These are phyloP conservation scores for Torymus texanus DNA, from an alignment of 2,888 invertebrate species.

Conservation along the genomic window DNA sequence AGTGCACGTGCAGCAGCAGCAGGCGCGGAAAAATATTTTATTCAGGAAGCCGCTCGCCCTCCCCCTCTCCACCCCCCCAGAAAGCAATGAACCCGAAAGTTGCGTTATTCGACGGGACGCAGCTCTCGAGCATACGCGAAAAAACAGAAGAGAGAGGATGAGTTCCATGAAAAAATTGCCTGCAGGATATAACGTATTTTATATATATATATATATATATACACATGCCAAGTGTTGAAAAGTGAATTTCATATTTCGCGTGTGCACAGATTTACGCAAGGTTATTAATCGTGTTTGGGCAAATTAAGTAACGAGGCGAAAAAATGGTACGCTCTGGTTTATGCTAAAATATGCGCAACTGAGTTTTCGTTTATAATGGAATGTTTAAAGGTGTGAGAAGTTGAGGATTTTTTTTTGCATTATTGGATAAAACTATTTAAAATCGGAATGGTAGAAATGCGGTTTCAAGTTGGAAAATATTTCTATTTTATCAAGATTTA, in stretches of 20 bases:
- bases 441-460: too few species aligned
- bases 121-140: not conserved
- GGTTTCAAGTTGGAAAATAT: too few species aligned
- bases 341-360: too few species aligned
- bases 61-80: not conserved
- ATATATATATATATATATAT: not conserved
- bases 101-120: constrained; percentile 36
- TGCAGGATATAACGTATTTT: constrained; percentile 21
- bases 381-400: too few species aligned
- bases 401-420: too few species aligned
- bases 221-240: constrained; percentile 9
- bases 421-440: too few species aligned
- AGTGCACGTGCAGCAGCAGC: constrained; percentile 8
- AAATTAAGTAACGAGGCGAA: not conserved
- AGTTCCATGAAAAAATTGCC: constrained; percentile 45
- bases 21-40: constrained; percentile 49
- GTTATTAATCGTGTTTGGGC: not conserved
- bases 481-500: too few species aligned
- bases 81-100: constrained; percentile 41
- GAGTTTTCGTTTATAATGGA: too few species aligned
- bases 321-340: too few species aligned
- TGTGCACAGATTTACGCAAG: too few species aligned
- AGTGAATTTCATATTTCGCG: not conserved
- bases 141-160: constrained; percentile 34
- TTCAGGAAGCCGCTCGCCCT: constrained; percentile 21